These are phyloP conservation scores for Seladonia tumulorum DNA, from an alignment of 2,888 invertebrate genomes.

Conservation along the genomic window DNA sequence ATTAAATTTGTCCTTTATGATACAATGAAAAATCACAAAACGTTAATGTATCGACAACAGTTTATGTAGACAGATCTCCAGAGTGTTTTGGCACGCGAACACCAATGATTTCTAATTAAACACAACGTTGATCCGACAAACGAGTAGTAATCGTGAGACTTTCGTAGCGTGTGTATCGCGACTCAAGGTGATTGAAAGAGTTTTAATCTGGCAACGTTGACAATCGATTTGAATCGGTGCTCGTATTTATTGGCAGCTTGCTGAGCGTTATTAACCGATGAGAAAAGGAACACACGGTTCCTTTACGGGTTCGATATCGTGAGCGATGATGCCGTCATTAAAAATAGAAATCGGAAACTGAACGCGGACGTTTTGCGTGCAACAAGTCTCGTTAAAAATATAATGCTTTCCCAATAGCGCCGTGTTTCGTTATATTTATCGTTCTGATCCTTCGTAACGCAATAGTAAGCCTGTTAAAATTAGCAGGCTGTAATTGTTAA, in stretches of 20 bases:
- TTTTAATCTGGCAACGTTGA: slow-evolving; percentile 33
- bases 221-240: slow-evolving; percentile 25
- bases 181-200: slow-evolving; percentile 13
- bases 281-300: slow-evolving; percentile 14
- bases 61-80: neutral
- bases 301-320: neutral
- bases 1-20: no score
- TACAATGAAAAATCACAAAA: neutral
- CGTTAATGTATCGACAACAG: neutral
- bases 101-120: slow-evolving; percentile 41
- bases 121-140: slow-evolving; percentile 33
- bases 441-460: neutral
- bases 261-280: slow-evolving; percentile 1
- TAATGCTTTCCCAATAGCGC: neutral
- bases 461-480: neutral
- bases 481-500: neutral
- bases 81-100: neutral
- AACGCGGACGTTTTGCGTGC: neutral
- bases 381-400: slow-evolving; percentile 3
- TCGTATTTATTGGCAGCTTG: neutral
- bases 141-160: slow-evolving; percentile 42
- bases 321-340: slow-evolving; percentile 12
- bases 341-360: slow-evolving; percentile 40
- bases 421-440: neutral
- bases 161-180: slow-evolving; percentile 23